phyloP scores from a whole-genome alignment of 2,888 invertebrate species.

The Macrosoma leucophasiata region DNA sequence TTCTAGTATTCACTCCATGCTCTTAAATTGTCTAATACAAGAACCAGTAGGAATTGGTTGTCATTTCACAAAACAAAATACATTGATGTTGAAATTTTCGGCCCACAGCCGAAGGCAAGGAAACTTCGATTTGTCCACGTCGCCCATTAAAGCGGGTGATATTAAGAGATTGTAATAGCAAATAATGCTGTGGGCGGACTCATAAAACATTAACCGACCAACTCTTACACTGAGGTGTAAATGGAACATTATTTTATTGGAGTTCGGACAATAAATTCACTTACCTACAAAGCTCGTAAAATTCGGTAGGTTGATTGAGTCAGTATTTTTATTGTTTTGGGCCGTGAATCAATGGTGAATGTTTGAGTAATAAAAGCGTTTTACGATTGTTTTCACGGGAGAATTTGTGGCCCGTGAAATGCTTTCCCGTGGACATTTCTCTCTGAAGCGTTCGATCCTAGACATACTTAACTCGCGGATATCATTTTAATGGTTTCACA shows the following conservation, averaged over 20 bases:
- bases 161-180: too few relatives aligned
- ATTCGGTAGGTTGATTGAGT: constrained; percentile 70
- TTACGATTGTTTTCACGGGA: constrained; percentile 73
- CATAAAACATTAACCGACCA: constrained; percentile 2
- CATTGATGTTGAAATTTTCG: too few relatives aligned
- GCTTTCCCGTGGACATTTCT: constrained; percentile 57
- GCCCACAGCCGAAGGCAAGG: too few relatives aligned
- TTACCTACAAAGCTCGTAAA: constrained; percentile 67
- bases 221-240: constrained; percentile 48
- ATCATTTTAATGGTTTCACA: constrained; percentile 31
- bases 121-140: too few relatives aligned
- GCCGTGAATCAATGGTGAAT: constrained; percentile 73
- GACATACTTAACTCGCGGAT: constrained; percentile 47
- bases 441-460: constrained; percentile 48
- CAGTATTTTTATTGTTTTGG: constrained; percentile 74
- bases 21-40: too few relatives aligned
- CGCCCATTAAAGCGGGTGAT: too few relatives aligned
- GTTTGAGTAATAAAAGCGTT: constrained; percentile 70
- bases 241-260: constrained; percentile 63
- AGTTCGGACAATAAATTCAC: constrained; percentile 59
- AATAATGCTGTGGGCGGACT: too few relatives aligned
- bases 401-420: constrained; percentile 73
- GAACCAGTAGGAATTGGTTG: too few relatives aligned
- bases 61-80: too few relatives aligned
- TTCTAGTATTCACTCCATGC: too few relatives aligned